Evolutionary conservation across 2,113 vertebrate genomes (phyloP).

Genomic region (Hydrochoerus hydrochaeris): DNA sequence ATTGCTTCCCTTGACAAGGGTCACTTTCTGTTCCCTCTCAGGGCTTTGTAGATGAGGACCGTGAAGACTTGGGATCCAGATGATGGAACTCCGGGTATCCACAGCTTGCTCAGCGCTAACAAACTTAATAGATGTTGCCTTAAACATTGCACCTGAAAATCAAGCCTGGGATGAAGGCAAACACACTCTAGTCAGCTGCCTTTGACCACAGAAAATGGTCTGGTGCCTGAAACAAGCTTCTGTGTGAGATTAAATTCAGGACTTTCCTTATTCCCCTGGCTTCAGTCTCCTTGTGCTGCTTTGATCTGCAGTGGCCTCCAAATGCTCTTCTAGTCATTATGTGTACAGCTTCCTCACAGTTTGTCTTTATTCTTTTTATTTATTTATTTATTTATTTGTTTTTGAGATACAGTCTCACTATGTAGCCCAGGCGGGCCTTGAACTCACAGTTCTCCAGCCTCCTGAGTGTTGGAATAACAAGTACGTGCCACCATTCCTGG

Average conservation of each 20-base stretch:
- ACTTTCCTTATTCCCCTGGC: not conserved
- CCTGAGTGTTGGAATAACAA: not conserved
- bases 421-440: not conserved
- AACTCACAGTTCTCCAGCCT: not conserved
- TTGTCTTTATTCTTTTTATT: not conserved
- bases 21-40: not conserved
- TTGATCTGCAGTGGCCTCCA: not conserved
- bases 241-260: not conserved
- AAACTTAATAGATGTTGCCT: not conserved
- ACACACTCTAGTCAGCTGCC: not conserved
- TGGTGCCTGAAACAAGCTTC: not conserved
- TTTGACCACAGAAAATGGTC: not conserved
- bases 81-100: not conserved
- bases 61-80: not conserved
- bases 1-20: not conserved
- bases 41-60: rapidly evolving
- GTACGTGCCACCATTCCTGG: not conserved
- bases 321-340: not conserved
- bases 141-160: not conserved
- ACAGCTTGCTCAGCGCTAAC: not conserved
- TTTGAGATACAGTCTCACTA: not conserved
- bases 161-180: not conserved
- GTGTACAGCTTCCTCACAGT: not conserved
- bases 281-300: not conserved
- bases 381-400: too few species aligned